A percentile compares a stretch with the other conserved stretches of the same genome.
Conservation (phyloP, 2,888 invertebrate species). For the Drosophila macrothrix region DNA sequence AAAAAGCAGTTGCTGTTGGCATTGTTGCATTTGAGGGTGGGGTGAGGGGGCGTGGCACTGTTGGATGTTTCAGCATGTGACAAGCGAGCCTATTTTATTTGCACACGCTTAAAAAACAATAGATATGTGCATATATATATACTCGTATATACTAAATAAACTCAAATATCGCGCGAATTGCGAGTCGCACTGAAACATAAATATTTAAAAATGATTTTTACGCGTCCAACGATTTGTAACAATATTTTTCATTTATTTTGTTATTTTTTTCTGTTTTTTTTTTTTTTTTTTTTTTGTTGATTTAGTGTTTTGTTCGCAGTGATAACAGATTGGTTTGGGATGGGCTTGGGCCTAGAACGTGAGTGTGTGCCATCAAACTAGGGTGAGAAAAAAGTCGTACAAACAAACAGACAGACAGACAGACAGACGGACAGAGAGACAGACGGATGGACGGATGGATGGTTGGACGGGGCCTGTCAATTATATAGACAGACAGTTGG, state of each 20-base stretch:
- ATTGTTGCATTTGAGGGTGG: conserved; percentile 12
- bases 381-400: conserved; percentile 75
- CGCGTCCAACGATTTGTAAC: conserved; percentile 62
- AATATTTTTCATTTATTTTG: conserved; percentile 41
- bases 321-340: conserved; percentile 73
- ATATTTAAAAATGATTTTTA: conserved; percentile 73
- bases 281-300: conserved; percentile 17
- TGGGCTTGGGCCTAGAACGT: conserved; percentile 50
- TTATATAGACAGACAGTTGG: conserved; percentile 77
- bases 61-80: conserved; percentile 75
- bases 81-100: conserved; percentile 55
- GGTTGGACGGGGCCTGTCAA: conserved; percentile 41
- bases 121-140: background rate
- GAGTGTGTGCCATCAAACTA: conserved; percentile 63
- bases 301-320: conserved; percentile 33
- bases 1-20: conserved; percentile 33
- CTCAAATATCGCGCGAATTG: conserved; percentile 43
- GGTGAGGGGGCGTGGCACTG: conserved; percentile 5
- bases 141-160: conserved; percentile 10
- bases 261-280: conserved; percentile 12
- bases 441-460: conserved; percentile 5
- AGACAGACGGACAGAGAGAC: background rate
- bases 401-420: conserved; percentile 71
- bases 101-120: conserved; percentile 32
- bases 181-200: conserved; percentile 66